phyloP scores from a whole-genome alignment of 2,888 invertebrate species.

The Leptinotarsa haldemani region DNA sequence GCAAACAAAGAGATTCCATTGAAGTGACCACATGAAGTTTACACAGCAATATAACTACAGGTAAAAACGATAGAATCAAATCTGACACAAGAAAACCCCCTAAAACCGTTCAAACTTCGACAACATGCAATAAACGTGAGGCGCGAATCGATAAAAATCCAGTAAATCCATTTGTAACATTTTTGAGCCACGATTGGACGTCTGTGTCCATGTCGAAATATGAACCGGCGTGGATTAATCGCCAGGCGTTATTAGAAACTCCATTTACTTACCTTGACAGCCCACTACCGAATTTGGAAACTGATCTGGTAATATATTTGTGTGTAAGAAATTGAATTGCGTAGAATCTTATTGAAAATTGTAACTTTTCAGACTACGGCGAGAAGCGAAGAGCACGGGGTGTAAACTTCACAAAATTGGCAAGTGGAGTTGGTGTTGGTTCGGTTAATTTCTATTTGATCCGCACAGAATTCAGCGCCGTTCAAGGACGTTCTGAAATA shows the following conservation, averaged over 20 bases:
- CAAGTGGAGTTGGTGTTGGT: conserved; percentile 46
- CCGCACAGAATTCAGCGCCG: conserved; percentile 48
- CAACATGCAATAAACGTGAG: background rate
- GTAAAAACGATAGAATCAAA: conserved; percentile 1
- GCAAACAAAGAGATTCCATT: conserved; percentile 53
- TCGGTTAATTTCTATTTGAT: conserved; percentile 45
- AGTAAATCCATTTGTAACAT: background rate
- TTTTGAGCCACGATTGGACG: conserved; percentile 26
- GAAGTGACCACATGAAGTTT: conserved; percentile 42
- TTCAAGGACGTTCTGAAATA: conserved; percentile 44
- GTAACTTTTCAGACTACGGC: conserved; percentile 57
- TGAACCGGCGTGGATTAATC: conserved; percentile 49
- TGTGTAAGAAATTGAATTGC: conserved; percentile 32
- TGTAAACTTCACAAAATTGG: conserved; percentile 62
- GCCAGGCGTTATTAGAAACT: conserved; percentile 49
- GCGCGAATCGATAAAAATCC: background rate
- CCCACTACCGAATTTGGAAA: conserved; percentile 31
- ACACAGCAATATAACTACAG: conserved; percentile 17
- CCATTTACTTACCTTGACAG: conserved; percentile 51
- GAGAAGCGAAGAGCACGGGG: conserved; percentile 59
- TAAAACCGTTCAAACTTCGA: background rate
- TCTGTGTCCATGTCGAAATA: conserved; percentile 45
- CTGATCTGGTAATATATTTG: conserved; percentile 25
- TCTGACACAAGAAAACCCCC: background rate
- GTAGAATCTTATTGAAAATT: conserved; percentile 41